phyloP scores from a whole-genome alignment of 2,888 invertebrate genomes.

The Spisula subtruncata region DNA sequence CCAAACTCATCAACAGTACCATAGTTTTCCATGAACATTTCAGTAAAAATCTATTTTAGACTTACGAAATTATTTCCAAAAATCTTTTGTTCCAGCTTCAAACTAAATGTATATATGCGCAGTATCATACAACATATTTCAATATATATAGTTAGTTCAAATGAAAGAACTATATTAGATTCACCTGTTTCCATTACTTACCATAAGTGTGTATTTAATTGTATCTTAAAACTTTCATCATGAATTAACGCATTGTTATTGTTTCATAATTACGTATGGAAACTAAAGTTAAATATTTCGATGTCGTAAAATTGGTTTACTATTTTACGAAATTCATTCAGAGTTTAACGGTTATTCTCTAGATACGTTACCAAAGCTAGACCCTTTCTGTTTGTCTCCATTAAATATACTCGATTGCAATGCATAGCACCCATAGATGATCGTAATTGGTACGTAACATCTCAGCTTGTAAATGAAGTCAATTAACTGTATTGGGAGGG shows the following conservation, averaged over 20 bases:
- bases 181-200: not conserved
- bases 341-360: not conserved
- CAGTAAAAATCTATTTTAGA: not conserved
- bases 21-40: not conserved
- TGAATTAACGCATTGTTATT: not conserved
- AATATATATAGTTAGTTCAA: not conserved
- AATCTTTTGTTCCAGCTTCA: no score
- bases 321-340: not conserved
- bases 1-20: not conserved
- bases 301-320: not conserved
- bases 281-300: not conserved
- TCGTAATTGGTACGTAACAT: not conserved
- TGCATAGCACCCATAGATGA: no score
- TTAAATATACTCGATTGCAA: no score
- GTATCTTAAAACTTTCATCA: not conserved
- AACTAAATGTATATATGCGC: no score
- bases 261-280: not conserved
- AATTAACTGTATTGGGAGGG: not conserved
- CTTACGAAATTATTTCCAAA: no score
- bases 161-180: not conserved
- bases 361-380: no score
- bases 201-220: not conserved
- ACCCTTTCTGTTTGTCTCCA: no score
- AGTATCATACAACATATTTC: not conserved
- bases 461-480: conserved; percentile 8